Conservation (phyloP, 2,113 vertebrate genomes). For the Campylomormyrus tamandua region DNA sequence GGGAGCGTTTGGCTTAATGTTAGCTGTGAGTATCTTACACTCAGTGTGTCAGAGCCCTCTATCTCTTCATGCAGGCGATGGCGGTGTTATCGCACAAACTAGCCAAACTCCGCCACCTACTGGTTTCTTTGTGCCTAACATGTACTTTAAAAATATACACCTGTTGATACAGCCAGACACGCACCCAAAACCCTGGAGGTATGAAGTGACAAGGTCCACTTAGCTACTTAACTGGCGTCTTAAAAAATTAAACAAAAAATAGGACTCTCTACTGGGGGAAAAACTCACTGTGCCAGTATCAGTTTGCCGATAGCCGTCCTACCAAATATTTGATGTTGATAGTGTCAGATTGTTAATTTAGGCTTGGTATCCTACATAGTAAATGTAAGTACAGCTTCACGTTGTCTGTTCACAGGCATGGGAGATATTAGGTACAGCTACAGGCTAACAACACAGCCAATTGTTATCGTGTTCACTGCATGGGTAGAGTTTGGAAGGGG, state of each 20-base stretch:
- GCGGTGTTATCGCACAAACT: not conserved
- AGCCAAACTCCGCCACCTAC: not conserved
- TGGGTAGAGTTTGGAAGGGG: not conserved
- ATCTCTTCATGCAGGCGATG: not conserved
- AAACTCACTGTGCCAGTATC: not conserved
- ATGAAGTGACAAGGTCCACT: not conserved
- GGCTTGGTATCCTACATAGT: not conserved
- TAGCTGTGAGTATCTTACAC: not conserved
- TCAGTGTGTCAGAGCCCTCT: not conserved
- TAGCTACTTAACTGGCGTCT: not conserved
- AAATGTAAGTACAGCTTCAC: not conserved
- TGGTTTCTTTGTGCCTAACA: not conserved
- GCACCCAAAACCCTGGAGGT: not conserved
- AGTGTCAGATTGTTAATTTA: not conserved
- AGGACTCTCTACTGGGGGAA: not conserved
- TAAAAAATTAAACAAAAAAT: not conserved
- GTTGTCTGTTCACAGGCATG: not conserved
- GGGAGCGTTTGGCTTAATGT: not conserved
- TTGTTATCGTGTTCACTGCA: not conserved
- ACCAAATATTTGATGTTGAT: not conserved
- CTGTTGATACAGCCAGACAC: not conserved
- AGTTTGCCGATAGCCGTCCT: not conserved
- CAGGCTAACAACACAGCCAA: not conserved
- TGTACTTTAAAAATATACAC: not conserved
- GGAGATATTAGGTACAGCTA: not conserved